Base-by-base conservation (phyloP, 2,888 invertebrate genomes). In the Protodeltote pygarga region DNA sequence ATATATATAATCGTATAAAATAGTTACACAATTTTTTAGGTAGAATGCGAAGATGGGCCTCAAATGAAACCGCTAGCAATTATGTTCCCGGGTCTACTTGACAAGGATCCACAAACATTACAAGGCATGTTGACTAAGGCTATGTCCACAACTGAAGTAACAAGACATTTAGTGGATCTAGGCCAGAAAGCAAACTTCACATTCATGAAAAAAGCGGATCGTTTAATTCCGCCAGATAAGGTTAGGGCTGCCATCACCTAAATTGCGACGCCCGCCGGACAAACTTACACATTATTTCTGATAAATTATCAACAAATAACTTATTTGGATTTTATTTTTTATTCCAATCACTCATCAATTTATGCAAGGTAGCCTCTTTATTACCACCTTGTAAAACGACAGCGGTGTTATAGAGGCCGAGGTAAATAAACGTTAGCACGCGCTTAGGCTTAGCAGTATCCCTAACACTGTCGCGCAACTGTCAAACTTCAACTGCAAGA, bases 111-210 rank as follows among this genome's bases (percentile, higher is more conserved):
- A 1, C 71, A 76, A 52, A 88, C 83, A 19, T 71, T 89, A 28
- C 71, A 86, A 68, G 85, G 83, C 28, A 80, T 90, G 68, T 62
- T 88, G 11, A 83, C 79, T 38, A 84, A 80, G 50, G 81, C 73
- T 3, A 88, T 90, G 85, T 90, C 89, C 2, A 90, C 89, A 5
- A 89, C 89, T 8, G 89, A 90, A 76, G 86, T 90, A 8, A 89
- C 89, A 1, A 83, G 78, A 45, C 85, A 86, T 69, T 75, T 90
- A 47, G 85, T 90, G 11, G 77, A 85, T 51, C 75, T 87, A 14
- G 87, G 87, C 0, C 83, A 89, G 66, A 89, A 89, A 69, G 89
- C 89, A 2, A 85, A 88, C 61, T 89, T 88, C 50, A 77, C 80
- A 2, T 86, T 83, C 37, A 87, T 90, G 87, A 89, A 88, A 71